A percentile compares a stretch with the other conserved stretches of the same genome.
phyloP scores from a whole-genome alignment of 2,797 vertebrate genomes.

The Carcharodon carcharias region DNA sequence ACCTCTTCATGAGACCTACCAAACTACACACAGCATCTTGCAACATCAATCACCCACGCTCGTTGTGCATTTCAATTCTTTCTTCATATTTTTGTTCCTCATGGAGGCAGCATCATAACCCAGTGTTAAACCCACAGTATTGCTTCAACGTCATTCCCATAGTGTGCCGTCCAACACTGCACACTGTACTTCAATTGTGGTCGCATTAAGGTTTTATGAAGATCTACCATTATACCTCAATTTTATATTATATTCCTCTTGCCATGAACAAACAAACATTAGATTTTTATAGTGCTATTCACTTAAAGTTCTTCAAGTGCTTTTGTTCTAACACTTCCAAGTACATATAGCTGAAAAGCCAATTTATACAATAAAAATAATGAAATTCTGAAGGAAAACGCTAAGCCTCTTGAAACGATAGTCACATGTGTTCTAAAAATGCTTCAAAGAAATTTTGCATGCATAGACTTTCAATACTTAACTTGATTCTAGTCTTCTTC shows the following conservation, averaged over 20 bases:
- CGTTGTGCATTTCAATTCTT: neutral
- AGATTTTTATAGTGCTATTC: neutral
- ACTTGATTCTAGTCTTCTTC: neutral
- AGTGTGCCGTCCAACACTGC: neutral
- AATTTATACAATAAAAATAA: neutral
- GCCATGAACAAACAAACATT: neutral
- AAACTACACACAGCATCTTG: no score
- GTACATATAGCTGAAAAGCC: neutral
- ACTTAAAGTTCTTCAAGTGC: neutral
- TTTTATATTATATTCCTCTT: neutral
- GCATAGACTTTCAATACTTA: neutral
- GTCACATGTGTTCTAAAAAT: neutral
- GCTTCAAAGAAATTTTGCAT: neutral
- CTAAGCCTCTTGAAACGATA: neutral
- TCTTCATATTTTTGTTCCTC: neutral
- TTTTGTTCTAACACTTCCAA: neutral
- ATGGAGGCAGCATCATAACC: neutral
- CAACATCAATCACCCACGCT: neutral
- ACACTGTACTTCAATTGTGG: neutral
- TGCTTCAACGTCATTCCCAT: neutral
- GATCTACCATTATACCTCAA: neutral
- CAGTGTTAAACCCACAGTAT: neutral
- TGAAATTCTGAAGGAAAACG: neutral
- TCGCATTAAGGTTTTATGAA: neutral
- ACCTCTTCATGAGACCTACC: no score